Evolutionary conservation across 1,140 invertebrate species (phyloP), one percentile per base, ranked within the genome.

Genomic region (Leucophenga varia): DNA sequence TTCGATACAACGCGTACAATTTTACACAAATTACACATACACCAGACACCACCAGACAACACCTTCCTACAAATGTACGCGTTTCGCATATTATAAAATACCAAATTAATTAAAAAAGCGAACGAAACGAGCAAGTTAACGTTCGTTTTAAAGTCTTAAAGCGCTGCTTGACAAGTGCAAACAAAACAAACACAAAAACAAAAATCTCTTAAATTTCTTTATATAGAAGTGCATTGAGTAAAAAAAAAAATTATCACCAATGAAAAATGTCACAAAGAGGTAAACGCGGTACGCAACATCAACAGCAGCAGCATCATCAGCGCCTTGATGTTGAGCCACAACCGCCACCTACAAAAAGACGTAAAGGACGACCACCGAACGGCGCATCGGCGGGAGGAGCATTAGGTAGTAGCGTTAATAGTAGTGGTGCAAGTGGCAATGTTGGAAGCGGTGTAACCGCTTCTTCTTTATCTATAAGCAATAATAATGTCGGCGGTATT

Each of bases 191-290:
- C 41, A 47, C 19, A 52, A 49, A 14, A 36, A 30, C 40, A 28
- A 50, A 52, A 57, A 41, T 43, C 16, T 30, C 12, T 51, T 47
- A 64, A 55, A n/a, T n/a, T n/a, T n/a, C n/a, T n/a, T n/a, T n/a
- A n/a, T n/a, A n/a, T 41, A 57, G 45, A 63, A 57, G n/a, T 32
- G 25, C 30, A 38, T 47, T 37, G 35, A 55, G 34, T 21, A 52
- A 56, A 64, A 47, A 56, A 48, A 67, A 50, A 65, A 58, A 53
- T 45, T 60, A 60, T 64, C 60, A 64, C 64, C 65, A 70, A 72
- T 69, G 61, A 73, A 69, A 69, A 61, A 75, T 75, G 73, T 75
- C 73, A 73, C 73, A 75, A 74, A 72, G 73, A 71, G 72, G 68
- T 71, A 75, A 75, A 56, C 68, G 72, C 59, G 72, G 70, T 58